A percentile compares a stretch with the other conserved stretches of the same genome.
These are phyloP conservation scores for Spea hammondii DNA, from an alignment of 2,797 vertebrate genomes.

Conservation along the genomic window DNA sequence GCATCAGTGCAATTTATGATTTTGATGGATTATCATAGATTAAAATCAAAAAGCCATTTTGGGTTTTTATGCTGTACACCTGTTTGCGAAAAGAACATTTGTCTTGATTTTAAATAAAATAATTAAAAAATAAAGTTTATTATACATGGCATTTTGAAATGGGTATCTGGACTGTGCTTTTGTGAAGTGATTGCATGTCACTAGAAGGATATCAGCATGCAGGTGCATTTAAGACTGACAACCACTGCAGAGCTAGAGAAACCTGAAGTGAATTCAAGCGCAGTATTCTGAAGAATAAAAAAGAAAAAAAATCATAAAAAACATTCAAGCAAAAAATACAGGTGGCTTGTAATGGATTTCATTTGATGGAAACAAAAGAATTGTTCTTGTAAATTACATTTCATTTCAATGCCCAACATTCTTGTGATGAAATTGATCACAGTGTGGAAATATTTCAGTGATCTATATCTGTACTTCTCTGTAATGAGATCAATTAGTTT, in stretches of 20 bases:
- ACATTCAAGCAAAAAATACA: constrained; percentile 5
- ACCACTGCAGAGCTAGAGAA: background rate
- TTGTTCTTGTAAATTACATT: background rate
- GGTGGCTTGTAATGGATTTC: constrained; percentile 7
- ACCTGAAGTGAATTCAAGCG: constrained; percentile 12
- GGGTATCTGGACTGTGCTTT: constrained; percentile 23
- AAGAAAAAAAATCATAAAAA: background rate
- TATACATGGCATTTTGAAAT: constrained; percentile 17
- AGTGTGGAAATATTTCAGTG: background rate
- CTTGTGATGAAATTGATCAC: background rate
- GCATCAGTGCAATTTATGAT: background rate
- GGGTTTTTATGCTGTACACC: background rate
- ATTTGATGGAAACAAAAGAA: constrained; percentile 1
- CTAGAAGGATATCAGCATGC: constrained; percentile 15
- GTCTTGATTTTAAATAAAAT: constrained; percentile 13
- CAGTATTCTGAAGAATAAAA: constrained; percentile 3
- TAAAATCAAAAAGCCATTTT: constrained; percentile 5
- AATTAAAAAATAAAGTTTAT: background rate
- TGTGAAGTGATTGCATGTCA: constrained; percentile 28
- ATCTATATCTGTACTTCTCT: background rate
- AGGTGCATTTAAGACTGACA: constrained; percentile 23
- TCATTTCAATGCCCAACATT: background rate
- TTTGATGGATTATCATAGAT: constrained; percentile 19
- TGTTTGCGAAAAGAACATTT: constrained; percentile 10
- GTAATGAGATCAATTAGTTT: too few species aligned